Evolutionary conservation across 2,113 vertebrate species (phyloP).

Genomic region (Phasianus colchicus): DNA sequence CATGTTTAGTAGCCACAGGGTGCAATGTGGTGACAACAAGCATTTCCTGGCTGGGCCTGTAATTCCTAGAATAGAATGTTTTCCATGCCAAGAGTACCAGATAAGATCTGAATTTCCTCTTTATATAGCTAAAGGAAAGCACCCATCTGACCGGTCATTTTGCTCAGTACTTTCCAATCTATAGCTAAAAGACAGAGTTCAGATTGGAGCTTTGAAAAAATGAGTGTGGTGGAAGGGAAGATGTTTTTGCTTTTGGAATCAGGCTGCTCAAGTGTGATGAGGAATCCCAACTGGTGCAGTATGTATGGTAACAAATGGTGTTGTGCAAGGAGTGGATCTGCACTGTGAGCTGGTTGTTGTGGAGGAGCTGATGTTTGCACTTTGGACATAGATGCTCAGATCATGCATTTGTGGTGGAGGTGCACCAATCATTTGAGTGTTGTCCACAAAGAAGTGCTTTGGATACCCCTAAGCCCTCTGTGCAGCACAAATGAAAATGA

Average conservation of each 20-base stretch:
- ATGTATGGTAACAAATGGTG: background rate
- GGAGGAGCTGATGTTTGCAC: background rate
- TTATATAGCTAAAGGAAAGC: conserved; percentile 2
- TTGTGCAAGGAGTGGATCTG: background rate
- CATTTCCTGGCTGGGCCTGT: conserved; percentile 6
- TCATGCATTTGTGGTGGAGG: background rate
- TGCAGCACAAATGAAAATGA: background rate
- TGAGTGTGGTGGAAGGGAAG: background rate
- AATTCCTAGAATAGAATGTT: conserved; percentile 20
- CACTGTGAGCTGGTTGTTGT: fast-evolving
- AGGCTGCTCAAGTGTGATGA: background rate
- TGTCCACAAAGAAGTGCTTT: background rate
- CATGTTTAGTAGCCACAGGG: conserved; percentile 13
- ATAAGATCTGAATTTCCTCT: background rate
- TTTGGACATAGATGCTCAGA: background rate
- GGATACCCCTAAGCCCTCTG: background rate
- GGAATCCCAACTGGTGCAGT: background rate
- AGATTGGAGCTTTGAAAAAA: background rate
- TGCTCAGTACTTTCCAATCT: background rate
- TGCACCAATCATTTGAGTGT: background rate
- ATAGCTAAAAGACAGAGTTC: background rate
- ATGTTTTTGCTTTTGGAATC: background rate
- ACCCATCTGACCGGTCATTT: background rate
- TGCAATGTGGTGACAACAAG: background rate
- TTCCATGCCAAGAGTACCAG: background rate